A percentile compares a stretch with the other conserved stretches of the same genome.
These are phyloP conservation scores for Vicugna pacos DNA, from an alignment of 2,113 vertebrate species.

Conservation along the genomic window DNA sequence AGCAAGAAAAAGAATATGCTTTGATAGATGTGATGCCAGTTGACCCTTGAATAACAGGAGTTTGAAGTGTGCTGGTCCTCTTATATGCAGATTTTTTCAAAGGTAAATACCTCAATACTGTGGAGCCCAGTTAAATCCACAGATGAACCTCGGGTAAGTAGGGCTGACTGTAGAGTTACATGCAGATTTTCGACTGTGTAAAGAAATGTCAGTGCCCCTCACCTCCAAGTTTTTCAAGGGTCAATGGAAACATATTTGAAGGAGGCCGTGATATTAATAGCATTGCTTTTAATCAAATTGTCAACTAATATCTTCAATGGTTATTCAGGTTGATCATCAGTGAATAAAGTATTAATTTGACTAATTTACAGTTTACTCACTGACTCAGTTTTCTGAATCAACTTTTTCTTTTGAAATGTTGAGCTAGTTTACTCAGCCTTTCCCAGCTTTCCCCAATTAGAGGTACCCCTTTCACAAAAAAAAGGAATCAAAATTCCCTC, in stretches of 20 bases:
- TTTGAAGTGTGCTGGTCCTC: too few species aligned
- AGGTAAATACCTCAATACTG: too few species aligned
- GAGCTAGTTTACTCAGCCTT: not conserved
- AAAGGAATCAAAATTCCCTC: not conserved
- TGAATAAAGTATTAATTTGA: not conserved
- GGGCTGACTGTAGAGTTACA: too few species aligned
- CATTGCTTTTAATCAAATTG: not conserved
- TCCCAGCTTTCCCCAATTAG: not conserved
- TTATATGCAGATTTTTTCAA: too few species aligned
- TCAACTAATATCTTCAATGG: not conserved
- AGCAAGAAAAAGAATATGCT: not conserved
- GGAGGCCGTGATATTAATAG: not conserved
- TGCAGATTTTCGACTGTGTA: too few species aligned
- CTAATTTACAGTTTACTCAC: not conserved
- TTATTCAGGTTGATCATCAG: not conserved
- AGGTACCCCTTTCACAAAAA: not conserved
- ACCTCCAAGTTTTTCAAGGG: too few species aligned
- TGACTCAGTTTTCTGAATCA: not conserved
- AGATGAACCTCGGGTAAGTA: too few species aligned
- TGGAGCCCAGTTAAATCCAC: too few species aligned
- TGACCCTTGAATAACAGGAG: too few species aligned
- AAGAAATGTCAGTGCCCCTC: too few species aligned
- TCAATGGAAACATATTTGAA: not conserved
- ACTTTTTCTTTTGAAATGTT: not conserved
- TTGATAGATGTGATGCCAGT: not conserved